These are phyloP conservation scores for Mus pahari DNA, from an alignment of 2,113 vertebrate genomes.

Conservation along the genomic window DNA sequence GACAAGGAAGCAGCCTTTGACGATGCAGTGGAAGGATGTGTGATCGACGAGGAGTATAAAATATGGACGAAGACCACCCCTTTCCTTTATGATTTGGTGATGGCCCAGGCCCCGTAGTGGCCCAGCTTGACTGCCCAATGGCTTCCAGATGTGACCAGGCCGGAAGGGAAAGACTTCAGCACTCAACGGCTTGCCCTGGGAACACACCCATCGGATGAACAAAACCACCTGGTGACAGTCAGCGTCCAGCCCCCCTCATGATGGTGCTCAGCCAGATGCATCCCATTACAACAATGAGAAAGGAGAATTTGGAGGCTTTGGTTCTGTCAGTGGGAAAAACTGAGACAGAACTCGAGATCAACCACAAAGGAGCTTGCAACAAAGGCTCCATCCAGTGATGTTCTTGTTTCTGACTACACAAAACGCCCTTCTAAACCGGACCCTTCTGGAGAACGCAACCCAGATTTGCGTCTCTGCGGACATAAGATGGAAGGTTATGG, in stretches of 20 bases:
- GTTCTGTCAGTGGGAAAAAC: background rate
- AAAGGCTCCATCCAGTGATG: background rate
- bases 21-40: slow-evolving; percentile 97
- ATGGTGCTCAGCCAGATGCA: slow-evolving; percentile 96
- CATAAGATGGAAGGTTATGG: background rate
- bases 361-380: background rate
- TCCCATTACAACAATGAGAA: slow-evolving; percentile 99
- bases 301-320: slow-evolving; percentile 81
- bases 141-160: slow-evolving; percentile 98
- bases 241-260: slow-evolving; percentile 95
- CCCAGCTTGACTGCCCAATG: slow-evolving; percentile 98
- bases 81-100: slow-evolving; percentile 97
- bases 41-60: slow-evolving; percentile 98
- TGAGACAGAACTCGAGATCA: background rate
- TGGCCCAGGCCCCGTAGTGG: slow-evolving; percentile 98
- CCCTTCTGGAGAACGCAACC: background rate
- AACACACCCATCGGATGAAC: too few species aligned
- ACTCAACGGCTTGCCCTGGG: too few species aligned
- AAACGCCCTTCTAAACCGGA: background rate
- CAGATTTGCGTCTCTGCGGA: background rate
- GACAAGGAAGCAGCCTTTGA: slow-evolving; percentile 98
- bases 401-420: background rate
- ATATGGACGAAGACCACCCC: slow-evolving; percentile 95
- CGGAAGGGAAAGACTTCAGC: too few species aligned
- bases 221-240: slow-evolving; percentile 92